A percentile compares a stretch with the other conserved stretches of the same genome.
Conservation (phyloP, 2,113 vertebrate species). For the Tyrannus savana region DNA sequence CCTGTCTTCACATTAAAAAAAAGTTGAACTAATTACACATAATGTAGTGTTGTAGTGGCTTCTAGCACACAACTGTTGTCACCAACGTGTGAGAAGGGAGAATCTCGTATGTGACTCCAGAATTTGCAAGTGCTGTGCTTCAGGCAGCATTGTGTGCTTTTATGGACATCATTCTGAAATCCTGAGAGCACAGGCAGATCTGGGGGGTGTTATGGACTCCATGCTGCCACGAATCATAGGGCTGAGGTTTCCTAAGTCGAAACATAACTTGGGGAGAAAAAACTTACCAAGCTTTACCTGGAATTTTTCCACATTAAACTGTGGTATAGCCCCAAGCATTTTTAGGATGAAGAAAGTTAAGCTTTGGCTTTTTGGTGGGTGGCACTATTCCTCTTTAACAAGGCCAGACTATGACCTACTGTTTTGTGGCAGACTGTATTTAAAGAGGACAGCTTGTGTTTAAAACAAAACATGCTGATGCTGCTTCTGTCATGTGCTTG, state of each 20-base stretch:
- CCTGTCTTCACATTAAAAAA: neutral
- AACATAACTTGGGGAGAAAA: neutral
- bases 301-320: neutral
- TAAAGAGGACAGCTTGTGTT: neutral
- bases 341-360: neutral
- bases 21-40: neutral
- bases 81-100: neutral
- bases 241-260: rapidly evolving
- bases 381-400: neutral
- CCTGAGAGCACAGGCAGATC: neutral
- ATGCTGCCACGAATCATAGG: neutral
- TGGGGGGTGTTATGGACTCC: rapidly evolving
- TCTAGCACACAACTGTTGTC: neutral
- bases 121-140: neutral
- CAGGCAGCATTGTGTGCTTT: neutral
- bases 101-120: neutral
- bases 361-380: neutral
- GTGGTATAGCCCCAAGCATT: neutral
- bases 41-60: neutral
- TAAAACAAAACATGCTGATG: neutral
- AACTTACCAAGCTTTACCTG: neutral
- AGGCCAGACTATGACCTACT: neutral
- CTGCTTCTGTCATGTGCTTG: neutral
- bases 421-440: neutral
- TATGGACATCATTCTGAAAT: neutral